Evolutionary conservation across 2,113 vertebrate genomes (phyloP).

Genomic region (Atlantisia rogersi): DNA sequence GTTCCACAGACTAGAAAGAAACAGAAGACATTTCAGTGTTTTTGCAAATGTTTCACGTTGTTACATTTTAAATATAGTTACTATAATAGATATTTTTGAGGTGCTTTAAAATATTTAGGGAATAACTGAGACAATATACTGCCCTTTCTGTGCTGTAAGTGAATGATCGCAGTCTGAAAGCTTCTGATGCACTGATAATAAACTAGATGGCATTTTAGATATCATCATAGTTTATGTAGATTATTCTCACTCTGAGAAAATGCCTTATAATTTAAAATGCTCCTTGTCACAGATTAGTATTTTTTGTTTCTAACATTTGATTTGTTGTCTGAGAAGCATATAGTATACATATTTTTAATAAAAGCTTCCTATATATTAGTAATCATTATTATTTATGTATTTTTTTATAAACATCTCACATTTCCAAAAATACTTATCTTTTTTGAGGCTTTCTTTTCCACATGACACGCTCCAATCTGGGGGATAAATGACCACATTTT

Average conservation of each 20-base stretch:
- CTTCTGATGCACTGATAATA: neutral
- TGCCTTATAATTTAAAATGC: conserved; percentile 8
- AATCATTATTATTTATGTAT: neutral
- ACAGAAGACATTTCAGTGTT: neutral
- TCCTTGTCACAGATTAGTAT: neutral
- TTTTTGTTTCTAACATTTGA: neutral
- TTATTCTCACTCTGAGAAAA: conserved; percentile 10
- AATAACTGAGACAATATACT: neutral
- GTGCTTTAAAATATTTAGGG: neutral
- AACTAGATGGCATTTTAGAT: neutral
- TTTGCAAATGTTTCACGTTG: neutral
- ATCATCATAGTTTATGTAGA: conserved; percentile 18
- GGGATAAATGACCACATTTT: neutral
- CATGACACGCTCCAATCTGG: neutral
- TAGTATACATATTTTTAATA: neutral
- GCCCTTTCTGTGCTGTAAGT: neutral
- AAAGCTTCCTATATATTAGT: neutral
- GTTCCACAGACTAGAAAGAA: neutral
- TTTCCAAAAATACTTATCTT: neutral
- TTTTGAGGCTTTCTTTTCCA: neutral
- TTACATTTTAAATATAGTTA: neutral
- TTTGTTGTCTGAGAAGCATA: neutral
- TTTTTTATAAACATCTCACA: neutral
- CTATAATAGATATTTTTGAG: neutral
- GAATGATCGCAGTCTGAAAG: neutral